These are phyloP conservation scores for Amyelois transitella DNA, from an alignment of 1,140 invertebrate species.

Conservation along the genomic window DNA sequence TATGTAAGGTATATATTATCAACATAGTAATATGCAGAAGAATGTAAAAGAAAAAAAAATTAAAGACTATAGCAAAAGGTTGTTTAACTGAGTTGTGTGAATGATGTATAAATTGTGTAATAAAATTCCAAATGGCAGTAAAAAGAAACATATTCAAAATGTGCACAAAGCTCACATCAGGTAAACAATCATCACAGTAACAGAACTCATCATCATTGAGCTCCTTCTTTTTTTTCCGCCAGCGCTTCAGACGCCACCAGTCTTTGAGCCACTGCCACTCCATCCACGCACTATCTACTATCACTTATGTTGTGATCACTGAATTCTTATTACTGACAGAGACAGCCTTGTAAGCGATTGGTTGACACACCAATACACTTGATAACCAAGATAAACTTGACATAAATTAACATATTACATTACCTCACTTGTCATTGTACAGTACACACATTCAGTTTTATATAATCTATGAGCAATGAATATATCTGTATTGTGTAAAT, in stretches of 20 bases:
- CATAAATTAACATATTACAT: slow-evolving; percentile 60
- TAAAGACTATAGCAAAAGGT: too few species aligned
- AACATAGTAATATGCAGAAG: too few species aligned
- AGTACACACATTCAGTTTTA: slow-evolving; percentile 29
- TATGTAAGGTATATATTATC: too few species aligned
- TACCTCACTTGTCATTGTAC: slow-evolving; percentile 69
- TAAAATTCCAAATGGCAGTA: neutral
- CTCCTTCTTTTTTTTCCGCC: slow-evolving; percentile 75
- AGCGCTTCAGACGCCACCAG: slow-evolving; percentile 84
- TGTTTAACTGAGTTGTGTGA: too few species aligned
- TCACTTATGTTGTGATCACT: slow-evolving; percentile 30
- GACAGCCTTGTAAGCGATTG: slow-evolving; percentile 43
- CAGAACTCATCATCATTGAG: slow-evolving; percentile 78
- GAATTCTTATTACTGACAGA: slow-evolving; percentile 34
- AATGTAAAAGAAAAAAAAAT: too few species aligned
- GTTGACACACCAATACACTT: slow-evolving; percentile 36
- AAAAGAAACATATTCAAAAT: neutral
- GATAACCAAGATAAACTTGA: slow-evolving; percentile 66
- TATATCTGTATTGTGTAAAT: too few species aligned
- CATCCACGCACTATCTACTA: slow-evolving; percentile 70
- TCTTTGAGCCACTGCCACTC: slow-evolving; percentile 86
- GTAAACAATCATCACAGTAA: slow-evolving; percentile 83
- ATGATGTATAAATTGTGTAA: neutral
- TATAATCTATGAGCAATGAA: slow-evolving; percentile 34
- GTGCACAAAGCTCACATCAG: slow-evolving; percentile 68